phyloP scores from a whole-genome alignment of 2,797 vertebrate genomes.

The Thaleichthys pacificus region DNA sequence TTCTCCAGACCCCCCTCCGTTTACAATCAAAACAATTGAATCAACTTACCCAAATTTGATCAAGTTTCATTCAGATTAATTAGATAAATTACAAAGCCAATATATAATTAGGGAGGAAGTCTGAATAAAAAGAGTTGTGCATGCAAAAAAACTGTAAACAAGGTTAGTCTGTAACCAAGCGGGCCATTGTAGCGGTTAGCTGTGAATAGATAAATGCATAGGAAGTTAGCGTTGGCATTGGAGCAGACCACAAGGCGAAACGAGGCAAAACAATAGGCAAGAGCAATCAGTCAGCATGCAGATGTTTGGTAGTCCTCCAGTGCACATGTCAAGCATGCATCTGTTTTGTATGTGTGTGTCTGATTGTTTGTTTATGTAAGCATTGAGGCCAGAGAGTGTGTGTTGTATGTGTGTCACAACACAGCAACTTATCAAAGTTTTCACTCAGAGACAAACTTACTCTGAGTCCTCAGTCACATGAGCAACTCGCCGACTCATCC shows the following conservation, averaged over 20 bases:
- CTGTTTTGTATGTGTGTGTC: slow-evolving; percentile 5
- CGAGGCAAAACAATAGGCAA: neutral
- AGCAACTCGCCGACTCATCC: slow-evolving; percentile 89
- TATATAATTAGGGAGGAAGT: neutral
- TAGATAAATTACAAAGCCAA: neutral
- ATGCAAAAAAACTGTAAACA: neutral
- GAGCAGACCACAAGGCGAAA: neutral
- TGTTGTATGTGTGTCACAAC: slow-evolving; percentile 36
- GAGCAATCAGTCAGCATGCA: neutral
- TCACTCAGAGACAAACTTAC: slow-evolving; percentile 77
- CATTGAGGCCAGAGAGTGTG: slow-evolving; percentile 5
- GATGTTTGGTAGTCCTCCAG: neutral
- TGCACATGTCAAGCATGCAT: neutral
- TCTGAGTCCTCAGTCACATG: slow-evolving; percentile 93
- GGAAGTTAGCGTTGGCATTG: slow-evolving; percentile 10
- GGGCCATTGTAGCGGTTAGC: slow-evolving; percentile 4
- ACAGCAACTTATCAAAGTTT: slow-evolving; percentile 1
- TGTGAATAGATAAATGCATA: slow-evolving; percentile 10
- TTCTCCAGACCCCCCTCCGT: neutral
- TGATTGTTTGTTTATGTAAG: neutral
- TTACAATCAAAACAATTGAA: neutral
- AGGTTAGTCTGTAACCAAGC: neutral
- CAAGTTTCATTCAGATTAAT: too few relatives aligned
- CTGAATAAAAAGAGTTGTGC: neutral
- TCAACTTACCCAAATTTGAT: neutral